phyloP scores from a whole-genome alignment of 2,113 vertebrate genomes.

The Cyprinodon tularosa region DNA sequence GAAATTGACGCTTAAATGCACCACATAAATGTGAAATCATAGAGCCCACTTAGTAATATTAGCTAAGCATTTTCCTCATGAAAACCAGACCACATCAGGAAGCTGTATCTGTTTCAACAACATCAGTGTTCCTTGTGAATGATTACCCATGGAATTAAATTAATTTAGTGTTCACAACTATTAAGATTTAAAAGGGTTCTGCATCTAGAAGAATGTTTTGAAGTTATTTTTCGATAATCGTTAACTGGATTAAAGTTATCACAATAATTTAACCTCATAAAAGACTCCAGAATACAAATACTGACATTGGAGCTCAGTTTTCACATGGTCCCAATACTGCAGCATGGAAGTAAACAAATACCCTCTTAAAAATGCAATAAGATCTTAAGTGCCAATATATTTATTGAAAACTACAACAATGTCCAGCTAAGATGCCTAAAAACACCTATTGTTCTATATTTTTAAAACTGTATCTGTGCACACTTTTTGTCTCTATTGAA shows the following conservation, averaged over 20 bases:
- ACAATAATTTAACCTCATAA: neutral
- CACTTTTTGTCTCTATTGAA: too few relatives aligned
- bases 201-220: neutral
- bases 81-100: neutral
- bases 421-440: too few relatives aligned
- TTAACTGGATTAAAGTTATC: conserved; percentile 3
- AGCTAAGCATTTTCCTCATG: neutral
- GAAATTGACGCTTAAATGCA: neutral
- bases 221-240: neutral
- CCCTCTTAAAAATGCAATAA: too few relatives aligned
- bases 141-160: neutral
- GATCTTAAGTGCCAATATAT: too few relatives aligned
- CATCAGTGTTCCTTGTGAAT: neutral
- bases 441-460: too few relatives aligned
- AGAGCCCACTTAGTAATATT: neutral
- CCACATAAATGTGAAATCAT: neutral
- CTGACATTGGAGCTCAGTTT: neutral
- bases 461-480: too few relatives aligned
- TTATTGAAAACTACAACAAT: too few relatives aligned
- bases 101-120: neutral
- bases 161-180: neutral
- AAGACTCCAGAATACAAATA: neutral
- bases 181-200: neutral
- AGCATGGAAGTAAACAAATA: too few relatives aligned
- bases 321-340: neutral